Evolutionary conservation across 2,113 vertebrate species (phyloP).

Genomic region (Albula goreensis): DNA sequence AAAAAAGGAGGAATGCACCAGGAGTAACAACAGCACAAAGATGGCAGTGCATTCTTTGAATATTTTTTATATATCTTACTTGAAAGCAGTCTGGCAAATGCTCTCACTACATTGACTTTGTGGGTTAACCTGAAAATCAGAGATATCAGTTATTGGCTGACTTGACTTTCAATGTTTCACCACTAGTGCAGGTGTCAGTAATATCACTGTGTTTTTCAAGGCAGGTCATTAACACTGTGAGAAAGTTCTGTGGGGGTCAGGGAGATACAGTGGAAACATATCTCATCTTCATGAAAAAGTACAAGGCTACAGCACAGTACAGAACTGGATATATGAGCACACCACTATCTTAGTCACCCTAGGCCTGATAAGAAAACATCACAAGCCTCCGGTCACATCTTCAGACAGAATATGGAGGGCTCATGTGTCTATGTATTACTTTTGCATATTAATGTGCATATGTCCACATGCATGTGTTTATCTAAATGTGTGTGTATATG

Average conservation of each 20-base stretch:
- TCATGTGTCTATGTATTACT: too few species aligned
- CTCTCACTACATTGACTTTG: not conserved
- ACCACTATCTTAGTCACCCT: not conserved
- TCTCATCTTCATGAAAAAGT: too few species aligned
- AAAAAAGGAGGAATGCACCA: not conserved
- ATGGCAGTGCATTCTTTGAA: not conserved
- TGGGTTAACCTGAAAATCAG: not conserved
- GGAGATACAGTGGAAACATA: not conserved
- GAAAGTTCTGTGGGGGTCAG: too few species aligned
- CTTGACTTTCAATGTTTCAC: not conserved
- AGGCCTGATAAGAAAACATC: not conserved
- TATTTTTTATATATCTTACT: not conserved
- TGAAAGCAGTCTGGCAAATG: not conserved
- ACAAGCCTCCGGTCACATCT: not conserved
- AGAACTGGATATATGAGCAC: too few species aligned
- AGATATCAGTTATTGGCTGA: not conserved
- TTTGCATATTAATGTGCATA: too few species aligned
- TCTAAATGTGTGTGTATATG: too few species aligned
- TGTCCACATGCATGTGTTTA: too few species aligned
- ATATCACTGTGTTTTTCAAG: too few species aligned
- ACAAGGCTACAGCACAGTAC: too few species aligned
- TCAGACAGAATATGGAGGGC: too few species aligned
- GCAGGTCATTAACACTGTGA: not conserved
- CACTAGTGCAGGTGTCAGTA: not conserved
- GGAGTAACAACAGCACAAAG: not conserved